Evolutionary conservation across 1,140 invertebrate genomes (phyloP).

Genomic region (Macrostomum lignano): DNA sequence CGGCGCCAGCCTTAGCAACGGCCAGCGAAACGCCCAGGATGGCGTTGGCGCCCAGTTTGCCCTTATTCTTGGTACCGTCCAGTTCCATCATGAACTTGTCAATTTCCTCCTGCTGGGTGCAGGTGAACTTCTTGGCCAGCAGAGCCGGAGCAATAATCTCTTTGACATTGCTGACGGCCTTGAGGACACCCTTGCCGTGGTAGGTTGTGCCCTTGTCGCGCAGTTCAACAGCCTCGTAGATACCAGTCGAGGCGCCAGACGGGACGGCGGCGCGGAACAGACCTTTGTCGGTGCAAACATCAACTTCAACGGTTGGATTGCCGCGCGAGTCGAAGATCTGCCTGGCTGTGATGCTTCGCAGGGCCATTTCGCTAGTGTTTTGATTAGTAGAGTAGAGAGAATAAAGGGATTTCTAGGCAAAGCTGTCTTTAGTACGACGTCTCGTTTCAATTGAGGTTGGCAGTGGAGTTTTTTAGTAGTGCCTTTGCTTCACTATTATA

Average conservation of each 20-base stretch:
- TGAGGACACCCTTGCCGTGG: constrained; percentile 48
- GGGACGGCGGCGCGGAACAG: constrained; percentile 82
- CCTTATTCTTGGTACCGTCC: constrained; percentile 4
- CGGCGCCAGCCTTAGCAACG: constrained; percentile 70
- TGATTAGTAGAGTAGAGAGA: too few species aligned
- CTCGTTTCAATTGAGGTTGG: too few species aligned
- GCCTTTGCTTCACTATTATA: too few species aligned
- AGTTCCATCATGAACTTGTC: constrained; percentile 46
- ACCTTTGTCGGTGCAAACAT: constrained; percentile 44
- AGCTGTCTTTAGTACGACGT: too few species aligned
- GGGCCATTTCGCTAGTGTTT: too few species aligned
- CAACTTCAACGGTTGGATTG: constrained; percentile 89
- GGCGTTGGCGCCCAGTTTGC: constrained; percentile 77
- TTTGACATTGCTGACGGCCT: constrained; percentile 76
- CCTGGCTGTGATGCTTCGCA: constrained; percentile 54
- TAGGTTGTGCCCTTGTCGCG: constrained; percentile 56
- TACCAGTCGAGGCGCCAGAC: constrained; percentile 84
- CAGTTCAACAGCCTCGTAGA: constrained; percentile 82
- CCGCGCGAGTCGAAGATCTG: constrained; percentile 94
- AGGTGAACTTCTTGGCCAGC: constrained; percentile 47
- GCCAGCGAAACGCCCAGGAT: constrained; percentile 85
- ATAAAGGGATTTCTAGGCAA: too few species aligned
- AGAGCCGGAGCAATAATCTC: constrained; percentile 52
- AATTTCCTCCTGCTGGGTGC: constrained; percentile 62
- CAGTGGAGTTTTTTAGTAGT: too few species aligned